Evolutionary conservation across 2,888 invertebrate genomes (phyloP), one percentile per base, ranked within the genome.

Genomic region (Plemyria rubiginata): DNA sequence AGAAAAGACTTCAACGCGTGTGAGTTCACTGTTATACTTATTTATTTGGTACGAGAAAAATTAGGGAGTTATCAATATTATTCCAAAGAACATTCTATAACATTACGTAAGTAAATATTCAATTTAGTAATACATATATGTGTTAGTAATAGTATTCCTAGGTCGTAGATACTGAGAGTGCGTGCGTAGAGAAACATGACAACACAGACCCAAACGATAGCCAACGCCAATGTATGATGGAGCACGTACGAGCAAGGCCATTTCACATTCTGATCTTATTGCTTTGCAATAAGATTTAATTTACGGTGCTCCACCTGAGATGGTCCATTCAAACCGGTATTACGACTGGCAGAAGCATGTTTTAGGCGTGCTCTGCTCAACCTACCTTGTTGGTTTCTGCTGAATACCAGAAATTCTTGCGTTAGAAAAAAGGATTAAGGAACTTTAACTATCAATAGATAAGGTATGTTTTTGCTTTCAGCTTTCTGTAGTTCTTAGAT

Each of bases 181-280:
- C 59, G 66, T 72, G 71, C 64, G 66, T 67, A 67, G 59, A 67
- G 60, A 54, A 50, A 48, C 53, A 60, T 48, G 52, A 51, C 54
- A 49, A 36, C 65, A 62, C 57, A 62, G 66, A 54, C 11, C 43
- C 60, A 67, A 62, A 53, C 54, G 41, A 55, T 48, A 48, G 13
- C 48, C 68, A 22, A 38, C 49, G 70, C 67, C 73, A 71, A 70
- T 75, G 69, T 76, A 80, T 78, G 75, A 77, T 71, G 69, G 65
- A 67, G 71, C 80, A 78, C 79, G 80, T 73, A 65, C 70, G 66
- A 9, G 57, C 53, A 61, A 60, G 54, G 41, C 45, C 22, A 15
- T 50, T 43, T 16, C 6, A 50, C 55, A 61, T 57, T 60, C 16
- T 38, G 50, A 58, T 53, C 55, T 48, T 67, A 68, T 50, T 13